Base-by-base conservation (phyloP, 2,888 invertebrate genomes). In the Calliopum simillimum region DNA sequence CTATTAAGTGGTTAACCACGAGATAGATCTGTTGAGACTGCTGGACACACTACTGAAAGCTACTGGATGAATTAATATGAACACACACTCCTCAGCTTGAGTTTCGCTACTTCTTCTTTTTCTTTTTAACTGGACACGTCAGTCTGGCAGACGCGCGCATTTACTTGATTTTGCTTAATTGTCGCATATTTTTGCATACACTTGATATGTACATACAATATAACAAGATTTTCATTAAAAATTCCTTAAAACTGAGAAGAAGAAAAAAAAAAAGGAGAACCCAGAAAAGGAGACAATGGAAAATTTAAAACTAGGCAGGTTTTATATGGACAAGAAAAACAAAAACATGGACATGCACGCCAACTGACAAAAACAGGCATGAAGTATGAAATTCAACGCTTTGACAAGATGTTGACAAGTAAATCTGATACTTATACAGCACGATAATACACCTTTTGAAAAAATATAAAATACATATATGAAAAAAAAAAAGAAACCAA, bases 341-440 rank as follows among this genome's bases (percentile, higher is more conserved):
- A 33, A 33, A 33, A 25, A 13, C 16, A n/a, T 16, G 25, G n/a
- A 23, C 25, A 46, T 41, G 21, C 43, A 33, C 19, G 65, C 55
- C n/a, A 55, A 16, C 59, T 53, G 53, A 53, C 43, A 19, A 44
- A 19, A 44, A 3, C 65, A 43, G 43, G 53, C 19, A 47, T 14
- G 4, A n/a, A 41, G 58, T 25, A 70, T 59, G 69, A 64, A 70
- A 70, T 70, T 58, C 59, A 58, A 70, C 23, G 65, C 65, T 14
- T 47, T 70, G 69, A 70, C 69, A 70, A 64, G 58, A 49, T 58
- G 69, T 59, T 70, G 59, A 59, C 69, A 65, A 58, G 16, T 19
- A 21, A 70, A 70, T 65, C 49, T 51, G 64, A 65, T 56, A 70
- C 41, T n/a, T 58, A 8, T 43, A 12, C 14, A 33, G 5, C 13